These are phyloP conservation scores for Merodon equestris DNA, from an alignment of 2,888 invertebrate species.

Conservation along the genomic window DNA sequence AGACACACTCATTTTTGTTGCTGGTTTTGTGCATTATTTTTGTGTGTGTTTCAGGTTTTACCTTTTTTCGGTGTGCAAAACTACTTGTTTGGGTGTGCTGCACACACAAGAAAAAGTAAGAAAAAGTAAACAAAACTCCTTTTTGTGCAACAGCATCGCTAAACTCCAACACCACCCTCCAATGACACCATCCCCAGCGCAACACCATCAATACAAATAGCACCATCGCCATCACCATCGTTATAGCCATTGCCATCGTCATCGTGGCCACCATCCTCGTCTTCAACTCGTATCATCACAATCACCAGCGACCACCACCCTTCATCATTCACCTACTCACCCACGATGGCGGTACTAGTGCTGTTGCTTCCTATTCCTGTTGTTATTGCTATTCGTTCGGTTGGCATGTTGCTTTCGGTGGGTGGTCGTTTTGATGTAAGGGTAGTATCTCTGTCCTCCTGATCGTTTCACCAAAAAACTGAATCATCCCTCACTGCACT, in stretches of 20 bases:
- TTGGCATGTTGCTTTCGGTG: no score
- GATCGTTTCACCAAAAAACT: conserved; percentile 49
- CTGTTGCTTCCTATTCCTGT: neutral
- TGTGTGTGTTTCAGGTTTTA: conserved; percentile 64
- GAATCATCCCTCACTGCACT: conserved; percentile 50
- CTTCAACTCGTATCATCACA: no score
- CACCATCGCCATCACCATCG: neutral
- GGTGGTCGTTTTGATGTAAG: neutral
- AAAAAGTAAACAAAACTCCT: conserved; percentile 69
- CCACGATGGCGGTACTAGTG: neutral
- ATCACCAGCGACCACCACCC: conserved; percentile 16
- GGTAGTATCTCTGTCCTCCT: conserved; percentile 9
- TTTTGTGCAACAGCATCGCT: conserved; percentile 67
- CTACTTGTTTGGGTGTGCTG: conserved; percentile 72
- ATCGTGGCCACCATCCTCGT: neutral
- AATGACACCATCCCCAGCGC: conserved; percentile 24
- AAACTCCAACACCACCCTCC: conserved; percentile 43
- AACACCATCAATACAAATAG: no score
- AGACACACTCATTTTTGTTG: conserved; percentile 17
- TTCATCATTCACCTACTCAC: conserved; percentile 40
- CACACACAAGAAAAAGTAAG: conserved; percentile 65
- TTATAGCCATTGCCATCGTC: neutral
- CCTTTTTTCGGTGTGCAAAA: conserved; percentile 71
- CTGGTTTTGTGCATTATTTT: conserved; percentile 52
- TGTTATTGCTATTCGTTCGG: no score